These are phyloP conservation scores for Dioctria rufipes DNA, from an alignment of 2,888 invertebrate genomes.

Conservation along the genomic window DNA sequence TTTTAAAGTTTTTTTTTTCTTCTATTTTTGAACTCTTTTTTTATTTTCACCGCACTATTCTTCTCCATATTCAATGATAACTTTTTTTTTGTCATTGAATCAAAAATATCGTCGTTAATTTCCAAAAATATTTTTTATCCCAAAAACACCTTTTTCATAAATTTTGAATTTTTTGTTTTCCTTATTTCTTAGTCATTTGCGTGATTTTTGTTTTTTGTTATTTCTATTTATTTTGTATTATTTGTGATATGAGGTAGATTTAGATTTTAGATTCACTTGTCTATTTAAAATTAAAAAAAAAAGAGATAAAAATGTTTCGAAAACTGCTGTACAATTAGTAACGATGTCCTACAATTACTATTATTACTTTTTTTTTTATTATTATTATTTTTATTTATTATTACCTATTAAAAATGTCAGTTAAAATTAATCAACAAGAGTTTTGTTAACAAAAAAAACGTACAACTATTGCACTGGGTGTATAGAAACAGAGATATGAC, in stretches of 20 bases:
- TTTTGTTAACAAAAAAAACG: conserved; percentile 19
- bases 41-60: background rate
- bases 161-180: conserved; percentile 26
- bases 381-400: no score
- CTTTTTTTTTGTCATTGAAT: background rate
- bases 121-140: conserved; percentile 2
- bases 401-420: conserved; percentile 34
- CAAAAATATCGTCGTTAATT: conserved; percentile 6
- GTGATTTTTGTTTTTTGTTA: background rate
- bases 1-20: conserved; percentile 32
- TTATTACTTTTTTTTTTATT: no score
- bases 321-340: background rate
- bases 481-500: background rate
- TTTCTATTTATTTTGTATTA: background rate
- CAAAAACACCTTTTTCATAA: conserved; percentile 29
- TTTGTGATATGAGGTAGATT: conserved; percentile 36
- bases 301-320: background rate
- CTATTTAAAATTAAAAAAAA: background rate
- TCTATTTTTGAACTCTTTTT: conserved; percentile 39
- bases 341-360: background rate
- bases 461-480: conserved; percentile 35
- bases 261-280: conserved; percentile 3
- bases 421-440: conserved; percentile 47
- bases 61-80: background rate
- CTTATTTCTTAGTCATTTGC: background rate